Evolutionary conservation across 2,888 invertebrate genomes (phyloP), one percentile per base, ranked within the genome.

Genomic region (Macropis europaea): DNA sequence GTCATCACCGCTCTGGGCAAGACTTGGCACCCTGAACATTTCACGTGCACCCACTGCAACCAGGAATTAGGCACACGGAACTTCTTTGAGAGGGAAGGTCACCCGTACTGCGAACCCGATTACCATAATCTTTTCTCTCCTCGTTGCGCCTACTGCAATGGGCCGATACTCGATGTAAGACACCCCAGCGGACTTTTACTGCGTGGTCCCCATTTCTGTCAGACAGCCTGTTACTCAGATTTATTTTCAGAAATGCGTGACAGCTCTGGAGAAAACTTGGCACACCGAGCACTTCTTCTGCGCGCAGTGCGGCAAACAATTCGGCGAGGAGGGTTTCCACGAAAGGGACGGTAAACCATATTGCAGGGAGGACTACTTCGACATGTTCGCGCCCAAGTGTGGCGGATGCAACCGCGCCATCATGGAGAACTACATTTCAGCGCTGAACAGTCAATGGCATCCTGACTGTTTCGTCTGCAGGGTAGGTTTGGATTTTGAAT

Each of bases 1-100:
- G 96, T 98, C 83, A 97, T 97, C 90, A 99, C 99, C 75, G 99
- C 99, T 17, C 90, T 99, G 90, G 99, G 99, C 60, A 97, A 97
- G 91, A 98, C 99, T 76, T 99, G 99, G 99, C 99, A 99, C 91
- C 98, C 99, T 47, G 99, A 99, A 91, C 99, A 99, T 91, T 99
- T 99, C 91, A 97, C 96, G 70, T 99, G 99, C 92, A 96, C 96
- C 80, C 98, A 99, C 89, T 99, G 99, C 93, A 96, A 95, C 87
- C 97, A 97, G 89, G 98, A 98, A 90, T 91, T 99, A 87, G 99
- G 99, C 71, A 99, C 99, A 60, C 94, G 97, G 89, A 99, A 98
- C 92, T 99, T 99, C 94, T 99, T 99, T 91, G 99, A 99, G 91
- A 93, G 99, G 78, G 98, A 99, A 84, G 97, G 97, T 60, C 94